Evolutionary conservation across 2,888 invertebrate genomes (phyloP), one percentile per base, ranked within the genome.

Genomic region (Celastrina argiolus): DNA sequence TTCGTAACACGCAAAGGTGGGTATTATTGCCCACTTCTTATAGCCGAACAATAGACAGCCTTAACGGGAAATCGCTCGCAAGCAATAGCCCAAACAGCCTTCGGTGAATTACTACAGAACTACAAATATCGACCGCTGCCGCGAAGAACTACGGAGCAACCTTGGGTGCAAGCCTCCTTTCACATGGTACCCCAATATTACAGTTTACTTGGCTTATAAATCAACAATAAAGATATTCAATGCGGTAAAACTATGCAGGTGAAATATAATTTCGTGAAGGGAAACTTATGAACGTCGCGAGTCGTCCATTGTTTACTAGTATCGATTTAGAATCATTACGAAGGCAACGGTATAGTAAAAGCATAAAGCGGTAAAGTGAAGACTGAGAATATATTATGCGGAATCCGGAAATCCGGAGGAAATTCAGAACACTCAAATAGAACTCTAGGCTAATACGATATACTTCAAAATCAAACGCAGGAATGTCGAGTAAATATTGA

Each of bases 111-210:
- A 51, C 63, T 59, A 68, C 69, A 66, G 63, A 68, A 72, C 63
- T 67, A 67, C 68, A 69, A 70, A 70, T 83, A 85, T 84, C 83
- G 83, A 84, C 78, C 81, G 78, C 74, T 45, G 73, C 74, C 76
- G 74, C 72, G 73, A 69, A 70, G 72, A 64, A 69, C 72, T 69
- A 71, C 69, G 74, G 73, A 76, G 74, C 80, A 78, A 81, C 86
- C 85, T 86, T 87, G 85, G 75, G 75, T 74, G 72, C 83, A 83
- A 78, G 75, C 81, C 74, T 73, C 74, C 76, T 77, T 83, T 84
- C 81, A 77, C 82, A 78, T 78, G 73, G 73, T 69, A 65, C 73
- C 74, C 74, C 72, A 71, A 66, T 66, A 63, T 67, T 67, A 26
- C 22, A 51, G 39, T 68, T 61, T 69, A 68, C 65, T 64, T 65